Conservation (phyloP, 2,888 invertebrate species). For the Lycophotia porphyrea region DNA sequence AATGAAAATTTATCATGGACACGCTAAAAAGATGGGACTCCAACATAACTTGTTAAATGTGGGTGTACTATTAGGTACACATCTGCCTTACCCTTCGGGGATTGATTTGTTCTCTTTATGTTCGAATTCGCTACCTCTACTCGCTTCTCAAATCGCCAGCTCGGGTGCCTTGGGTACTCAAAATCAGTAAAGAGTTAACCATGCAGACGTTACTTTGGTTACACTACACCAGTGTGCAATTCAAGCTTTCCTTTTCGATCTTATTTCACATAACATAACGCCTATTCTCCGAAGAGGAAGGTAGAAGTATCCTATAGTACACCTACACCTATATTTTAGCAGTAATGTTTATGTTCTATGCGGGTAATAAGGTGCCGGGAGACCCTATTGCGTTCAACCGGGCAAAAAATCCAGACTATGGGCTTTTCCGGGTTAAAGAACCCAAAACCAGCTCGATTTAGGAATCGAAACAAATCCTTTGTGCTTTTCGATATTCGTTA, state of each 20-base stretch:
- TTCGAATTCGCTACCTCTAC: not conserved
- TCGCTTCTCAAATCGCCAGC: not conserved
- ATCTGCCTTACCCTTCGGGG: not conserved
- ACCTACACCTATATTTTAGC: too few species aligned
- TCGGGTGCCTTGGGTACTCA: not conserved
- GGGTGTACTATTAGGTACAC: not conserved
- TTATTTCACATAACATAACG: not conserved
- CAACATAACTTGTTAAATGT: too few species aligned
- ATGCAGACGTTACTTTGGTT: slow-evolving; percentile 34
- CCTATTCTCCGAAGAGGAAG: not conserved
- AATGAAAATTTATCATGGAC: too few species aligned
- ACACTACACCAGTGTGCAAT: slow-evolving; percentile 27
- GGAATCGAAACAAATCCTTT: not conserved
- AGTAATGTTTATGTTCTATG: too few species aligned
- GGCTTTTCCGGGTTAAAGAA: not conserved
- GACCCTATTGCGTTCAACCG: not conserved
- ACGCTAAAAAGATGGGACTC: too few species aligned
- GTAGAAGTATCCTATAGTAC: too few species aligned
- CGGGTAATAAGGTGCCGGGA: not conserved
- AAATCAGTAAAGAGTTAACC: slow-evolving; percentile 43
- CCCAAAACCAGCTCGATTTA: not conserved
- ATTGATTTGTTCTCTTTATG: not conserved
- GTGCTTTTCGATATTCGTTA: too few species aligned
- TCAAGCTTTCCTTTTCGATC: slow-evolving; percentile 6
- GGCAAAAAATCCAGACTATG: not conserved